Evolutionary conservation across 2,113 vertebrate species (phyloP).

Genomic region (Pomatostomus ruficeps): DNA sequence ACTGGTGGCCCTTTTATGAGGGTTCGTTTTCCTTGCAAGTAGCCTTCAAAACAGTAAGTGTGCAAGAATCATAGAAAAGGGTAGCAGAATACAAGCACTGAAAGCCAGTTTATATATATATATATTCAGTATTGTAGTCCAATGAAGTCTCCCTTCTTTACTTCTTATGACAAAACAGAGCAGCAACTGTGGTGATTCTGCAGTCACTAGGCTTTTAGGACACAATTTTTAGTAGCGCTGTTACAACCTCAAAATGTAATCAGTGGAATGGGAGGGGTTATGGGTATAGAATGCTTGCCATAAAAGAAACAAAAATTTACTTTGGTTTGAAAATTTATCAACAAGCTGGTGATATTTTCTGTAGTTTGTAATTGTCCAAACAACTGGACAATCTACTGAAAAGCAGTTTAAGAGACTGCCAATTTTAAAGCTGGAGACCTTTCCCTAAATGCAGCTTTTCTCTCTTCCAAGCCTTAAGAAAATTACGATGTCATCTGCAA

Average conservation of each 20-base stretch:
- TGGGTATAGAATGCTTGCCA: neutral
- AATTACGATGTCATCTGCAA: fast-evolving
- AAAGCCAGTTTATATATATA: neutral
- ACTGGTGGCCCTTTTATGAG: neutral
- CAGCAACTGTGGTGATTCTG: neutral
- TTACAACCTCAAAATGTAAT: neutral
- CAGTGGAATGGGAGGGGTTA: neutral
- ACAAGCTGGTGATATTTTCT: neutral
- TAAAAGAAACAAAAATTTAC: neutral
- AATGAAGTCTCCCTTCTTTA: neutral
- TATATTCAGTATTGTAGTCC: neutral
- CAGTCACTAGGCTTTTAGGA: neutral
- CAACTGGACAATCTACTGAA: neutral
- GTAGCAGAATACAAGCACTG: neutral
- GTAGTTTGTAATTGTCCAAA: neutral
- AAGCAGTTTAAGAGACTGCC: neutral
- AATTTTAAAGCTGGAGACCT: neutral
- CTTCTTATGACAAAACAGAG: neutral
- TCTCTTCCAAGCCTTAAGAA: neutral
- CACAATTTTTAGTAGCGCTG: neutral
- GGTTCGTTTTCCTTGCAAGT: neutral
- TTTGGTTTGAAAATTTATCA: neutral
- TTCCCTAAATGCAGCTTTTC: neutral
- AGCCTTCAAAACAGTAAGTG: neutral
- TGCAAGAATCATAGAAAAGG: neutral